Conservation (phyloP, 2,113 vertebrate genomes). For the Lycocorax pyrrhopterus region DNA sequence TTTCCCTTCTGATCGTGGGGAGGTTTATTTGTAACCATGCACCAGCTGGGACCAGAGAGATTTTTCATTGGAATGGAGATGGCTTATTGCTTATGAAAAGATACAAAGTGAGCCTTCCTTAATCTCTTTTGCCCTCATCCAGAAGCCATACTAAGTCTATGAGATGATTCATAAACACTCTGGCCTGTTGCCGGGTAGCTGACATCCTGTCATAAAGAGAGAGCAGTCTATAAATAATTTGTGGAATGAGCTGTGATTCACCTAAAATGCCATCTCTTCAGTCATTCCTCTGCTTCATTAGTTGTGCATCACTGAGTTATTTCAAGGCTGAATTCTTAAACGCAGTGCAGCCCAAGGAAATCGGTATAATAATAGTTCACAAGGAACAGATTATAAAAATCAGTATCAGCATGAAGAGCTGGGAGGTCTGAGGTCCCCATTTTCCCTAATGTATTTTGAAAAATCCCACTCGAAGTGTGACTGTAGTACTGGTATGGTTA, state of each 20-base stretch:
- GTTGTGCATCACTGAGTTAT: background rate
- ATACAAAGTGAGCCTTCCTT: background rate
- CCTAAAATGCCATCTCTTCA: background rate
- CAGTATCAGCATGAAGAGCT: background rate
- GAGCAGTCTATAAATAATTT: conserved; percentile 2
- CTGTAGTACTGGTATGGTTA: background rate
- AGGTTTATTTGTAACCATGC: background rate
- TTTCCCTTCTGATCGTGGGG: background rate
- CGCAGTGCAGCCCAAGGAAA: background rate
- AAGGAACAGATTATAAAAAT: background rate
- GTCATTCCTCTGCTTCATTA: background rate
- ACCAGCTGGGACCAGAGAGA: background rate
- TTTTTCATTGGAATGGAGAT: background rate
- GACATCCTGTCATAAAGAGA: background rate
- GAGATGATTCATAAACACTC: background rate
- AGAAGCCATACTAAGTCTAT: background rate
- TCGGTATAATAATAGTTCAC: background rate
- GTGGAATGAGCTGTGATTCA: background rate
- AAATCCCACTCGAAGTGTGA: background rate
- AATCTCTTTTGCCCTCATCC: background rate
- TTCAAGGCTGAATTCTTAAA: background rate
- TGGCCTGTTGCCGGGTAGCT: background rate
- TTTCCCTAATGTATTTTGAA: background rate
- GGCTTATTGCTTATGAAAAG: background rate
- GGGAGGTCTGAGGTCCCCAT: background rate